Evolutionary conservation across 1,140 invertebrate species (phyloP).

Genomic region (Frieseomelitta varia): DNA sequence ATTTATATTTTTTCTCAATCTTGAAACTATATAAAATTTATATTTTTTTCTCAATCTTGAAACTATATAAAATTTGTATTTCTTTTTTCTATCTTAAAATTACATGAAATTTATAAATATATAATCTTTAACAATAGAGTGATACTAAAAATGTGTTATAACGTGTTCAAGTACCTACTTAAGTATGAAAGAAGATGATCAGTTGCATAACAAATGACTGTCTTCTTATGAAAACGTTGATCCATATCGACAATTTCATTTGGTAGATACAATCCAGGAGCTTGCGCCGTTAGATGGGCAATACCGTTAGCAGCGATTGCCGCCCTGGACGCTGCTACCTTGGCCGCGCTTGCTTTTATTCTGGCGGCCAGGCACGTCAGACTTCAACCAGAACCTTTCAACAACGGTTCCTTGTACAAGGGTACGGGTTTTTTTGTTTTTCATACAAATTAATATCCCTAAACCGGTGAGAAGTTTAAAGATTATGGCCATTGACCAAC

Average conservation of each 20-base stretch:
- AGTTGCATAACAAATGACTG: neutral
- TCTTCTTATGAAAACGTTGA: neutral
- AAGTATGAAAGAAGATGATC: neutral
- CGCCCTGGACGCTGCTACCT: conserved; percentile 93
- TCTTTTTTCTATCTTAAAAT: too few species aligned
- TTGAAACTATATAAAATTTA: too few species aligned
- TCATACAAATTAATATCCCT: neutral
- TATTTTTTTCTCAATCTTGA: too few species aligned
- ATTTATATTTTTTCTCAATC: too few species aligned
- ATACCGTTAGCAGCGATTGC: conserved; percentile 96
- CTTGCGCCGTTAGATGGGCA: conserved; percentile 96
- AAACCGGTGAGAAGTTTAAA: too few species aligned
- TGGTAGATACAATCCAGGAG: conserved; percentile 85
- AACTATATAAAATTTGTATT: neutral
- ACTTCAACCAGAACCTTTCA: conserved; percentile 91
- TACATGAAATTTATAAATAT: too few species aligned
- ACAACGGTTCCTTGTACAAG: conserved; percentile 84
- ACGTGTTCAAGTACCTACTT: neutral
- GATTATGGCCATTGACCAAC: too few species aligned
- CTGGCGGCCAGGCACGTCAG: conserved; percentile 94
- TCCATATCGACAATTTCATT: neutral
- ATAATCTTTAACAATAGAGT: too few species aligned
- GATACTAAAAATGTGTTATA: neutral
- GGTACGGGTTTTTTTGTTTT: conserved; percentile 67
- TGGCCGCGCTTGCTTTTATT: conserved; percentile 96